Percentiles rank a stretch among this genome's conserved stretches.
These are phyloP conservation scores for Mellilla xanthometata DNA, from an alignment of 2,888 invertebrate species.

Conservation along the genomic window DNA sequence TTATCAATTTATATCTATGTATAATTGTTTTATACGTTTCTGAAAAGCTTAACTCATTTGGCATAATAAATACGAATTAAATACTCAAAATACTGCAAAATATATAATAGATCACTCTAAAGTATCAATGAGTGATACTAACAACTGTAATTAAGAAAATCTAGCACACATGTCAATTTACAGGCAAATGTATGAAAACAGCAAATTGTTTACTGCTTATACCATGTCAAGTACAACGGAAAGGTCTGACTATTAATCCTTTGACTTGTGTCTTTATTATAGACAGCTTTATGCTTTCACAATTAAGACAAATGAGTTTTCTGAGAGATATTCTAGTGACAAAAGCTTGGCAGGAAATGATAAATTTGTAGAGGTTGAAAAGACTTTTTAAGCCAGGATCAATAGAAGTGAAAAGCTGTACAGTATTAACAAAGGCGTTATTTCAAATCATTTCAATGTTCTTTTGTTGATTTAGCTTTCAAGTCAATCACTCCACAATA, in stretches of 20 bases:
- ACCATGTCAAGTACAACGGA: constrained; percentile 37
- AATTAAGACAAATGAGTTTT: constrained; percentile 17
- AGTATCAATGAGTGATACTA: constrained; percentile 10
- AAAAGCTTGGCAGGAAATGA: constrained; percentile 7
- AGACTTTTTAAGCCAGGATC: neutral
- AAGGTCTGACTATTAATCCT: constrained; percentile 41
- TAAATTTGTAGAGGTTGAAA: constrained; percentile 1
- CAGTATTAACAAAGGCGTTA: too few relatives aligned
- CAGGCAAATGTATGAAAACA: constrained; percentile 25
- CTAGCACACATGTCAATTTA: constrained; percentile 26
- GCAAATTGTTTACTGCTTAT: constrained; percentile 20
- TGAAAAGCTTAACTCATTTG: too few relatives aligned
- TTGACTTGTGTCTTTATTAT: constrained; percentile 21
- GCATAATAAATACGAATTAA: too few relatives aligned
- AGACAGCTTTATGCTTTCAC: constrained; percentile 19
- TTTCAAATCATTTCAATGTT: too few relatives aligned
- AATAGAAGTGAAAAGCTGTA: too few relatives aligned
- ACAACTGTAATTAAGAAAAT: constrained; percentile 21
- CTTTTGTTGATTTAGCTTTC: too few relatives aligned
- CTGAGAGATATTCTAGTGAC: constrained; percentile 3
- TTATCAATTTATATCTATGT: too few relatives aligned
- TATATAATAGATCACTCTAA: neutral
- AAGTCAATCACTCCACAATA: neutral
- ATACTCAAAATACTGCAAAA: too few relatives aligned
- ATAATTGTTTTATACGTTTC: too few relatives aligned